Evolutionary conservation across 1,140 invertebrate genomes (phyloP).

Genomic region (Drosophila seguyi): DNA sequence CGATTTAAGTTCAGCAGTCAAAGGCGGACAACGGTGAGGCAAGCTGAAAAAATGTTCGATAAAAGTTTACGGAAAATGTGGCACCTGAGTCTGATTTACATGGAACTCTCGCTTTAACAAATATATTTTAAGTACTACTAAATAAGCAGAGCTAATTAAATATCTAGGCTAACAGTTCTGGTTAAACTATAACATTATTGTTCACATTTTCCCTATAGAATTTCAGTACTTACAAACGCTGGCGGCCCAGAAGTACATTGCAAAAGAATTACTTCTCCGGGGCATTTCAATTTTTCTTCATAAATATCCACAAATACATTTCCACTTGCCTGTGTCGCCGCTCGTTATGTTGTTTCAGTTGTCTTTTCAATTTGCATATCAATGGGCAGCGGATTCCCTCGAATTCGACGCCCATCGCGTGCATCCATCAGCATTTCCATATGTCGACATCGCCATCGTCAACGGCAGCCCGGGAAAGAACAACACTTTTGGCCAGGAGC

Average conservation of each 20-base stretch:
- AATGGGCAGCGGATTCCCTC: conserved; percentile 69
- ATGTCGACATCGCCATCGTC: conserved; percentile 66
- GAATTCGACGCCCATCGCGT: conserved; percentile 22
- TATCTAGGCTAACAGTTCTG: neutral
- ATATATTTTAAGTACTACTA: neutral
- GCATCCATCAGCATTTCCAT: conserved; percentile 77
- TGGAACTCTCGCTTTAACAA: neutral
- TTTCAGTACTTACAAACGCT: neutral
- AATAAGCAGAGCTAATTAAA: neutral
- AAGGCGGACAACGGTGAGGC: conserved; percentile 8
- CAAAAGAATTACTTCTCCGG: conserved; percentile 12
- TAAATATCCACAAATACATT: conserved; percentile 12
- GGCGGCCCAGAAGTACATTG: neutral
- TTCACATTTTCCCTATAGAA: no score
- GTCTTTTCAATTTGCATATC: conserved; percentile 75
- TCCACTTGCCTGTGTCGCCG: conserved; percentile 21
- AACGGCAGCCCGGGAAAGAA: conserved; percentile 18
- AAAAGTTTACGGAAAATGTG: conserved; percentile 19
- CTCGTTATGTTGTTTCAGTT: conserved; percentile 53
- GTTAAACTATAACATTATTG: neutral
- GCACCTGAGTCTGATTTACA: neutral
- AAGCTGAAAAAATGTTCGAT: conserved; percentile 56
- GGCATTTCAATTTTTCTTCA: conserved; percentile 17
- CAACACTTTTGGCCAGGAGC: conserved; percentile 37
- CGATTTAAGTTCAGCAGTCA: conserved; percentile 76